Evolutionary conservation across 2,113 vertebrate species (phyloP), one percentile per base, ranked within the genome.

Genomic region (Camelus bactrianus): DNA sequence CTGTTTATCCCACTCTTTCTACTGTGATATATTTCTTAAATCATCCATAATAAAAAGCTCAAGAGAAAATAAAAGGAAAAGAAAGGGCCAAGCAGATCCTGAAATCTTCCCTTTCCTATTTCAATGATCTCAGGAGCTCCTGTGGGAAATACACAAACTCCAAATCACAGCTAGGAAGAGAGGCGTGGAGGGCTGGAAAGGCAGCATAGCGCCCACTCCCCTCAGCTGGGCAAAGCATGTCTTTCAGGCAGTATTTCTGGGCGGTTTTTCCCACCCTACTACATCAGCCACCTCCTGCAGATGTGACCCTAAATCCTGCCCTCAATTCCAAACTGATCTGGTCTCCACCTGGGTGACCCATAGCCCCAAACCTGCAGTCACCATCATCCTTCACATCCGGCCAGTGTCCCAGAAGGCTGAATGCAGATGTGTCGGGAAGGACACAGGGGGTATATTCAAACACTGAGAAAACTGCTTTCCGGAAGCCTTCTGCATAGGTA

Each of bases 161-260:
- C 75, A 56, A 56, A 65, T 62, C 60, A 58, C 64, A 81, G 72
- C 50, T 26, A 16, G 58, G 28, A 56, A 46, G 19, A 56, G 26
- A 32, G 20, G 32, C 1, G 0, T 0, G 0, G 28, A 24, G 65
- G 22, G 38, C 77, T 24, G 14, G 24, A 10, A 11, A 54, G 22
- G 17, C 1, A 19, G 64, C 32, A 48, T 12, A 10, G 56, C 48
- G 38, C 30, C 80, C 20, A 4, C 16, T 24, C 26, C 56, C 30
- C 30, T 79, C 79, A 50, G 35, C 54, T 64, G 64, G 64, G 52
- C 65, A 70, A 73, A 84, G 38, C 11, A 17, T 10, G 3, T 76
- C 58, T 65, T 73, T 32, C n/a, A 8, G 91, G 30, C n/a, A 79
- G 42, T 2, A 6, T 52, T 50, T 73, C 48, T 28, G 5, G 46